A percentile compares a stretch with the other conserved stretches of the same genome.
Conservation (phyloP, 92 coral and sea anemone species). For the Zoanthus solanderi region DNA sequence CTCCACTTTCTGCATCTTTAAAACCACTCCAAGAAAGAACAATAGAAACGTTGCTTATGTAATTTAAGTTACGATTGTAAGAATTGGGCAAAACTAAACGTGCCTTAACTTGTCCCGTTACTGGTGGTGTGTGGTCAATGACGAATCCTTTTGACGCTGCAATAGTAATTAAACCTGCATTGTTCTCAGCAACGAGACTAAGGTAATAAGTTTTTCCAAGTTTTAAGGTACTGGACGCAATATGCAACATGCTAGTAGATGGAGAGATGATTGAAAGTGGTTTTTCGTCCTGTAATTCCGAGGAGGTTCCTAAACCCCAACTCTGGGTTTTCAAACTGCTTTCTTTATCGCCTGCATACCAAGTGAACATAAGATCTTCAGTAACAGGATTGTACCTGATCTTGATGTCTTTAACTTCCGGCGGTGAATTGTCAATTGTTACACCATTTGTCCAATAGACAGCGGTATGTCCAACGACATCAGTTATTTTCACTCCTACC, state of each 20-base stretch:
- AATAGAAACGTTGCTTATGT: constrained; percentile 79
- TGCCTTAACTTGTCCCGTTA: constrained; percentile 72
- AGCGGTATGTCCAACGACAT: constrained; percentile 68
- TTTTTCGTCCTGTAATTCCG: constrained; percentile 67
- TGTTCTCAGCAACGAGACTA: constrained; percentile 69
- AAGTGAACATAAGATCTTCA: constrained; percentile 61
- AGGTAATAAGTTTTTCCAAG: constrained; percentile 85
- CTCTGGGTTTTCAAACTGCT: constrained; percentile 74
- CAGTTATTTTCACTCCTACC: constrained; percentile 77
- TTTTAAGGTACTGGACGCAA: constrained; percentile 59
- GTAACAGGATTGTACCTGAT: constrained; percentile 68
- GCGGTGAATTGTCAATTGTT: constrained; percentile 84
- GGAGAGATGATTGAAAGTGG: constrained; percentile 58
- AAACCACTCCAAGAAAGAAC: constrained; percentile 93
- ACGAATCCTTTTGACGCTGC: constrained; percentile 86
- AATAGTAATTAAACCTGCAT: constrained; percentile 70
- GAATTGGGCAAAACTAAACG: constrained; percentile 77
- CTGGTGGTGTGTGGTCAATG: constrained; percentile 87
- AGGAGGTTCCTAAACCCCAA: constrained; percentile 86
- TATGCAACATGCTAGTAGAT: constrained; percentile 24
- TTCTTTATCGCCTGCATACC: constrained; percentile 76
- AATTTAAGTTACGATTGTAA: constrained; percentile 83
- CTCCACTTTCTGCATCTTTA: constrained; percentile 85
- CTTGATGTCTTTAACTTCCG: constrained; percentile 70
- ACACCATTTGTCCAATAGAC: constrained; percentile 93